Base-by-base conservation (phyloP, 2,113 vertebrate species). In the Coracopsis vasa region DNA sequence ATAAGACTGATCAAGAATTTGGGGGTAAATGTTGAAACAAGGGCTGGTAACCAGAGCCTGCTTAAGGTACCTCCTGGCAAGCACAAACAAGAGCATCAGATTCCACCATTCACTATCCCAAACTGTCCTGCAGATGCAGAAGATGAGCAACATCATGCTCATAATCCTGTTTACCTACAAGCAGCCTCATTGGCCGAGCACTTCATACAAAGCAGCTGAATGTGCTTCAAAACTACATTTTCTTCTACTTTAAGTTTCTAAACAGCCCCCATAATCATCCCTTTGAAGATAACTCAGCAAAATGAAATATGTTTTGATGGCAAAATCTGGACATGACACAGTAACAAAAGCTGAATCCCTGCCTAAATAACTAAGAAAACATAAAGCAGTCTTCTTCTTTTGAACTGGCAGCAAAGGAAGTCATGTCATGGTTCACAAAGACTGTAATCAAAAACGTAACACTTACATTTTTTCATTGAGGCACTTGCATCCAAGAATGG, bases 381-480 rank as follows among this genome's bases (percentile, higher is more conserved):
- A 74, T 7, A 39, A 80, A 92, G 19, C 41, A 82, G 35, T 11
- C 7, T 24, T 79, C 61, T 31, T 20, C 47, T 81, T 92, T 85
- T 84, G 65, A 93, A 61, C 48, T 82, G 85, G 39, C 44, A 84
- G 72, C 69, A 89, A 82, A 79, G 73, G 80, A 94, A 93, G 41
- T 51, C 67, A 73, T 9, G 39, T 39, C 73, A 87, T 2, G 25
- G 77, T 60, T 96, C 86, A 94, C 41, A 56, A 19, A 51, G 44
- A 80, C 23, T 45, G 44, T 75, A 87, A 92, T 61, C 45, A 81
- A 93, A 95, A 95, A 35, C 2, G 62, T 42, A 62, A 28, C 86
- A 98, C 99, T 95, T 98, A 99, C 99, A 99, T 98, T 99, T 99
- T 97, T 99, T 99, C 97, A 98, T 94, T 23, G 98, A 97, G 69